Evolutionary conservation across 2,888 invertebrate genomes (phyloP).

Genomic region (Thelaira solivaga): DNA sequence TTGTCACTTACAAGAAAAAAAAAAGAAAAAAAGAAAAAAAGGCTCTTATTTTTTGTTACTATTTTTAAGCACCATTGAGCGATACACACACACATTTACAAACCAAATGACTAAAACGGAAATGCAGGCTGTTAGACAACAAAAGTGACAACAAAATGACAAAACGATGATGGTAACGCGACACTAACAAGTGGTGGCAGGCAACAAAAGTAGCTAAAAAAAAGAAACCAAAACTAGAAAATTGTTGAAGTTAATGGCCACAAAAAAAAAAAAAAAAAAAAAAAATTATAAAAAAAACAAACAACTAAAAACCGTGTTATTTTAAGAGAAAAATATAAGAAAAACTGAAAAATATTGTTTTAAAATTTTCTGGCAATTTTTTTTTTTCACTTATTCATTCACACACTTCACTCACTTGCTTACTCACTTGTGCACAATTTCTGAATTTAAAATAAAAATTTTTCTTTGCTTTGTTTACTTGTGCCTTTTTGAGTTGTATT

Average conservation of each 20-base stretch:
- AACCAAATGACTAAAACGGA: neutral
- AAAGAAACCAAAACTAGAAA: neutral
- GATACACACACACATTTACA: neutral
- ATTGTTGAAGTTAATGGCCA: too few relatives aligned
- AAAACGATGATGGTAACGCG: slow-evolving; percentile 37
- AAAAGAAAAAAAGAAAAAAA: too few relatives aligned
- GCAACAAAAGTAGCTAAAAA: slow-evolving; percentile 37
- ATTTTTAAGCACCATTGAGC: neutral
- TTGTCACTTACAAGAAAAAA: neutral
- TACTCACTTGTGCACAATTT: neutral
- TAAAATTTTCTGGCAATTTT: too few relatives aligned
- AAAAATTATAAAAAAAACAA: too few relatives aligned
- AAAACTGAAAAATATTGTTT: too few relatives aligned
- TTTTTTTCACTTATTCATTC: too few relatives aligned
- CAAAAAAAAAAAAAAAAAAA: too few relatives aligned
- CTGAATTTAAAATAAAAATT: neutral
- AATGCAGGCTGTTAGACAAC: neutral
- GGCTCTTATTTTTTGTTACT: neutral
- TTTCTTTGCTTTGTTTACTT: too few relatives aligned
- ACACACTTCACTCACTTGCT: neutral
- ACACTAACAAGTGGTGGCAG: slow-evolving; percentile 42
- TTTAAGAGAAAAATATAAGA: too few relatives aligned
- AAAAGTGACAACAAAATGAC: slow-evolving; percentile 42
- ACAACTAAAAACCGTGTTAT: too few relatives aligned
- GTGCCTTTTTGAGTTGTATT: too few relatives aligned